These are phyloP conservation scores for Argynnis bischoffii DNA, from an alignment of 2,888 invertebrate genomes.

Conservation along the genomic window DNA sequence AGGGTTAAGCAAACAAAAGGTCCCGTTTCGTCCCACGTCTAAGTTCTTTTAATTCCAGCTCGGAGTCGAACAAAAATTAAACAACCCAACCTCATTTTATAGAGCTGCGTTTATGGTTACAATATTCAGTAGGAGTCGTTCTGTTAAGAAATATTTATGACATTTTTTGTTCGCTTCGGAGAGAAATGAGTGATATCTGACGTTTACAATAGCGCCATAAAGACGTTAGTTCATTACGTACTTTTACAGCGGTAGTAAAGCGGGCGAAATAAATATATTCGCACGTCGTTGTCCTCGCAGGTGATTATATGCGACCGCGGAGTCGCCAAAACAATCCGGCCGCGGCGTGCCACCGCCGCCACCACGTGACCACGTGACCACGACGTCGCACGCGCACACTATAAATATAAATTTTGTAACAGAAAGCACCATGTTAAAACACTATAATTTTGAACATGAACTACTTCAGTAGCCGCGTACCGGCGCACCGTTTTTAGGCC, in stretches of 20 bases:
- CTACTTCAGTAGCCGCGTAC: conserved; percentile 78
- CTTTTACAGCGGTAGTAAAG: conserved; percentile 67
- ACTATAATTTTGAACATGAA: conserved; percentile 78
- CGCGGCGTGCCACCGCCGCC: conserved; percentile 29
- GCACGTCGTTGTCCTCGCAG: conserved; percentile 62
- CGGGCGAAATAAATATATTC: conserved; percentile 63
- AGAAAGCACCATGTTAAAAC: conserved; percentile 70
- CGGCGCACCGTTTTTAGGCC: conserved; percentile 53
- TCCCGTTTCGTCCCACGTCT: conserved; percentile 54
- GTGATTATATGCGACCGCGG: conserved; percentile 52
- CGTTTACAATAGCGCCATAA: conserved; percentile 77
- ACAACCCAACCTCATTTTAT: conserved; percentile 77
- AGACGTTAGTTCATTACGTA: conserved; percentile 75
- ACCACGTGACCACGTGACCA: conserved; percentile 30
- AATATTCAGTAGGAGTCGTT: conserved; percentile 79
- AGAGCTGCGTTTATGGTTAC: conserved; percentile 71
- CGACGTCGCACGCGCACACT: conserved; percentile 60
- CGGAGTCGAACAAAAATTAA: conserved; percentile 71
- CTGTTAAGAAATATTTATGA: conserved; percentile 78
- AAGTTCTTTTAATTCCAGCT: conserved; percentile 71
- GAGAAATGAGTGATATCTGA: conserved; percentile 76
- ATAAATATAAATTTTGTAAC: conserved; percentile 68
- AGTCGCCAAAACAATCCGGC: conserved; percentile 33
- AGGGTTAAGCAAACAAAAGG: conserved; percentile 65
- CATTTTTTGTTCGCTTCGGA: conserved; percentile 64